Evolutionary conservation across 1,140 invertebrate genomes (phyloP).

Genomic region (Lasioglossum baleicum): DNA sequence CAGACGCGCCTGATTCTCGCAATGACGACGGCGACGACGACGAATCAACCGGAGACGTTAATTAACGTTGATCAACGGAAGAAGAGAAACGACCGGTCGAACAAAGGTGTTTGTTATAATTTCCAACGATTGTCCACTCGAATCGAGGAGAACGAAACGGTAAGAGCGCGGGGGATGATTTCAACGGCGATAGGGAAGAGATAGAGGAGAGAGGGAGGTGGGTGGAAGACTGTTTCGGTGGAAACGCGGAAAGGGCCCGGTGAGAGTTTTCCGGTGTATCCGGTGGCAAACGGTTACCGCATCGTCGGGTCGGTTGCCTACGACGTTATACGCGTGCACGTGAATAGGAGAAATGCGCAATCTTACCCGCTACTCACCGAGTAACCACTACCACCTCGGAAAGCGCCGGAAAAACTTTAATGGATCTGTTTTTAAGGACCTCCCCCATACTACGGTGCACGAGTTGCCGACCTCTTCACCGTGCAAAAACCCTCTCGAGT

Average conservation of each 20-base stretch:
- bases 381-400: conserved; percentile 59
- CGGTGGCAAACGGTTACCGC: conserved; percentile 39
- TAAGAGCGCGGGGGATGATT: no score
- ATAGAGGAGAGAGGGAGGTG: no score
- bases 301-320: conserved; percentile 7
- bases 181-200: no score
- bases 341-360: conserved; percentile 62
- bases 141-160: no score
- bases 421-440: conserved; percentile 72
- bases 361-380: conserved; percentile 44
- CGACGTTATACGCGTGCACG: conserved; percentile 33
- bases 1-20: no score
- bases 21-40: no score
- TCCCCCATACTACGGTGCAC: conserved; percentile 35
- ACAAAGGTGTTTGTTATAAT: no score
- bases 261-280: conserved; percentile 54
- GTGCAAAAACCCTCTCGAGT: conserved; percentile 64
- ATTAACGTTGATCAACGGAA: no score
- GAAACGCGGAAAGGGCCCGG: conserved; percentile 24
- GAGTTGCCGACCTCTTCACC: conserved; percentile 59
- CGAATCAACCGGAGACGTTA: no score
- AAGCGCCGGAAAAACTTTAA: conserved; percentile 71
- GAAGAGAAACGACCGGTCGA: no score
- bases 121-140: no score
- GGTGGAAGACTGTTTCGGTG: no score